These are phyloP conservation scores for Tiliacea citrago DNA, from an alignment of 2,888 invertebrate species.

Conservation along the genomic window DNA sequence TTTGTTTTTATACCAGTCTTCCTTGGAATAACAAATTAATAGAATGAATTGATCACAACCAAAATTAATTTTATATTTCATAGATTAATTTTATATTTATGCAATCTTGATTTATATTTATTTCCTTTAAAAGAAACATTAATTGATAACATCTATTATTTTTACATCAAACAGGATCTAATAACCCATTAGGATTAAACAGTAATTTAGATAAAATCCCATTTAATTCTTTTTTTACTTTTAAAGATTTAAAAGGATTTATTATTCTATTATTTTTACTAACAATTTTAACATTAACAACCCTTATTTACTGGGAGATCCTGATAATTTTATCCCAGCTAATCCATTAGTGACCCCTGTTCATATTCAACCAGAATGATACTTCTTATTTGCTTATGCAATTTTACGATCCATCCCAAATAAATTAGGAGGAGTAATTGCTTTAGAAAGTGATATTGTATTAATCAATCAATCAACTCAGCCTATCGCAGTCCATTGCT, in stretches of 20 bases:
- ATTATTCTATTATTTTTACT: constrained; percentile 89
- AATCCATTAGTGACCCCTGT: constrained; percentile 93
- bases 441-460: constrained; percentile 77
- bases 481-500: too few species aligned
- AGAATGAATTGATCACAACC: constrained; percentile 9
- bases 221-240: constrained; percentile 92
- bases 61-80: neutral
- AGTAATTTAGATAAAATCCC: constrained; percentile 93
- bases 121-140: neutral
- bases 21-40: constrained; percentile 45
- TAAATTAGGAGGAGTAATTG: constrained; percentile 94
- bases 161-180: constrained; percentile 93
- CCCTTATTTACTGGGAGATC: constrained; percentile 92
- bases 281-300: constrained; percentile 87
- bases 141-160: constrained; percentile 90
- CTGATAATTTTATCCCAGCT: constrained; percentile 94
- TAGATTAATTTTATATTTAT: neutral
- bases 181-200: too few species aligned
- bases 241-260: constrained; percentile 92
- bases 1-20: constrained; percentile 20
- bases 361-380: constrained; percentile 96
- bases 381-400: constrained; percentile 95
- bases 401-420: constrained; percentile 95
- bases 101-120: neutral
- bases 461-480: too few species aligned